phyloP scores from a whole-genome alignment of 2,888 invertebrate species.

The Dryocosmus kuriphilus region DNA sequence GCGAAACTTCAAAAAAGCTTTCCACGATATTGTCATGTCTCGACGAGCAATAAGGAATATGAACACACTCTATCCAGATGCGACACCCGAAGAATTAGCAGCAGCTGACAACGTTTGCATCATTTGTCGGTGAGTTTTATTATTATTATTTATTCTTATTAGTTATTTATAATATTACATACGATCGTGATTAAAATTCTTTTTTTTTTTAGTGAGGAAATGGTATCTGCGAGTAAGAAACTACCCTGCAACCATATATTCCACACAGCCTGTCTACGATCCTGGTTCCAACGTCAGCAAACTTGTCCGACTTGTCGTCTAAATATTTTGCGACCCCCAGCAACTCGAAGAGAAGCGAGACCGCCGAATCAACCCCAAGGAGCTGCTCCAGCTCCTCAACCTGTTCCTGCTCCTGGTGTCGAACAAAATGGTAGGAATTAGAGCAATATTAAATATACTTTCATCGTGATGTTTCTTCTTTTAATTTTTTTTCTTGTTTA shows the following conservation, averaged over 20 bases:
- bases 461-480: background rate
- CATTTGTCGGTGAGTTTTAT: constrained; percentile 86
- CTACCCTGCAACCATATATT: constrained; percentile 99
- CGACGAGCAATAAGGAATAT: constrained; percentile 97
- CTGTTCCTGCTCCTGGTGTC: constrained; percentile 61
- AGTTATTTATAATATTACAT: background rate
- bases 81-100: constrained; percentile 93
- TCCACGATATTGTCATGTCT: constrained; percentile 97
- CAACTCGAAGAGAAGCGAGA: constrained; percentile 60
- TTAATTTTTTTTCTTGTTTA: constrained; percentile 19
- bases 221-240: constrained; percentile 91
- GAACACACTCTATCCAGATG: constrained; percentile 98
- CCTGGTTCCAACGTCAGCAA: constrained; percentile 99
- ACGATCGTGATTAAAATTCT: constrained; percentile 3
- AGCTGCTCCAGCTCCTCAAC: constrained; percentile 67
- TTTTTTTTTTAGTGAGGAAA: constrained; percentile 80
- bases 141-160: constrained; percentile 15
- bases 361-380: constrained; percentile 73
- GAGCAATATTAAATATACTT: background rate
- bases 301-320: constrained; percentile 99
- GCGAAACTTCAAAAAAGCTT: constrained; percentile 97
- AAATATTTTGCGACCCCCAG: constrained; percentile 84
- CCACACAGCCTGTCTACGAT: constrained; percentile 97
- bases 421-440: constrained; percentile 62
- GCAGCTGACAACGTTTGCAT: constrained; percentile 99